Base-by-base conservation (phyloP, 2,113 vertebrate genomes). In the Marcusenius ussheri region DNA sequence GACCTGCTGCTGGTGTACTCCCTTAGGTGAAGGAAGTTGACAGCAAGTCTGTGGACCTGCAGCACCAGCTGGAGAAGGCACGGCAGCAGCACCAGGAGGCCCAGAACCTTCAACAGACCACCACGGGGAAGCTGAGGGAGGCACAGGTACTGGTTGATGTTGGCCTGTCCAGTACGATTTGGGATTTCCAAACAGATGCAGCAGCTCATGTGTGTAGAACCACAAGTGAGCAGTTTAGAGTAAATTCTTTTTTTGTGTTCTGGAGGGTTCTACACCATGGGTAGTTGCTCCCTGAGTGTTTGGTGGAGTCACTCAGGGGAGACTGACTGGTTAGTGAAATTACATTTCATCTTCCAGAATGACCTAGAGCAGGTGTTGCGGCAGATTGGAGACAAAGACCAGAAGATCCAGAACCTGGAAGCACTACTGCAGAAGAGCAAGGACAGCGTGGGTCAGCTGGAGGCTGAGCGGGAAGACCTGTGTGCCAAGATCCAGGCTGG, bases 401-500 rank as follows among this genome's bases (percentile, higher is more conserved):
- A 99, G 96, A 99, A 99, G 95, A 99, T 99, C 89, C 98, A 99
- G 94, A 99, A 99, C 92, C 96, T 99, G 91, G 98, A 99, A 93
- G 98, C 98, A 89, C 95, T 99, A 92, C 95, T 99, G 91, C 98
- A 99, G 93, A 99, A 99, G 94, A 97, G 98, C 93, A 98, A 98
- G 92, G 97, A 99, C 92, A 98, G 96, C 46, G 97, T 98, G 92
- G 96, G 95, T 50, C 94, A 99, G 91, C 94, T 99, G 89, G 98
- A 99, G 95, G 94, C 97, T 0, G 98, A 99, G 94, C 95, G 98
- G 93, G 98, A 99, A 70, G 98, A 99, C 77, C 93, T 99, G 56
- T 99, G 97, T 94, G 98, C 97, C 90, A 99, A 99, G 96, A 99
- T 99, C 94, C 98, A 99, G 92, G 98, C 98, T 19, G 98, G 98